Conservation (phyloP, 2,888 invertebrate species). For the Oligia latruncula region DNA sequence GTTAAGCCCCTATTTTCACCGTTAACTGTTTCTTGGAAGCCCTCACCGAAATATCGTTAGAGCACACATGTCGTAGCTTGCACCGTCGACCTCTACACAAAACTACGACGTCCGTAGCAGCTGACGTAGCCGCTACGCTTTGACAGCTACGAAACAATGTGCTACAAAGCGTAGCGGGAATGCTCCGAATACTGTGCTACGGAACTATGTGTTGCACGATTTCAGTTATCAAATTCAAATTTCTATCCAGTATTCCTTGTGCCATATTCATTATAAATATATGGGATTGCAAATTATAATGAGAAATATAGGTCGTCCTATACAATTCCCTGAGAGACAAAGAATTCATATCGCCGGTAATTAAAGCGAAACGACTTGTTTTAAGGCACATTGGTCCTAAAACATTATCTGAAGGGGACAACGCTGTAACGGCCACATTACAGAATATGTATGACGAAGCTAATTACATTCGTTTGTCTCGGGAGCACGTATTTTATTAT, state of each 20-base stretch:
- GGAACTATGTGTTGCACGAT: conserved; percentile 3
- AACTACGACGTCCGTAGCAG: conserved; percentile 49
- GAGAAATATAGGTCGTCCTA: not conserved
- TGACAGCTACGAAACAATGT: conserved; percentile 43
- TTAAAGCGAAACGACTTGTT: conserved; percentile 26
- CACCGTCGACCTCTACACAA: conserved; percentile 26
- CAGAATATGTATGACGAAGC: not conserved
- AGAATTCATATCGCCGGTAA: conserved; percentile 14
- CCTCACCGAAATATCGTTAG: not conserved
- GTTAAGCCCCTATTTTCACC: not conserved
- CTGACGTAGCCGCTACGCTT: conserved; percentile 26
- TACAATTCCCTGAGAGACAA: conserved; percentile 10
- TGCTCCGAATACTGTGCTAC: conserved; percentile 31
- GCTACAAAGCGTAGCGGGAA: conserved; percentile 49
- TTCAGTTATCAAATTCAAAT: conserved; percentile 18
- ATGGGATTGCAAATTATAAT: not conserved
- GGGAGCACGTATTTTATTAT: conserved; percentile 5
- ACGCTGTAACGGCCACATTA: conserved; percentile 6
- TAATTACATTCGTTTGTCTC: conserved; percentile 16
- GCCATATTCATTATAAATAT: not conserved
- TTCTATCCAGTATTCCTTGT: not conserved
- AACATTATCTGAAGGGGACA: conserved; percentile 36
- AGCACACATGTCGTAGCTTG: conserved; percentile 20
- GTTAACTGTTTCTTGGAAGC: conserved; percentile 5
- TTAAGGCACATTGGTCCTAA: conserved; percentile 25